Conservation (phyloP, 2,888 invertebrate species). For the Callosobruchus maculatus region DNA sequence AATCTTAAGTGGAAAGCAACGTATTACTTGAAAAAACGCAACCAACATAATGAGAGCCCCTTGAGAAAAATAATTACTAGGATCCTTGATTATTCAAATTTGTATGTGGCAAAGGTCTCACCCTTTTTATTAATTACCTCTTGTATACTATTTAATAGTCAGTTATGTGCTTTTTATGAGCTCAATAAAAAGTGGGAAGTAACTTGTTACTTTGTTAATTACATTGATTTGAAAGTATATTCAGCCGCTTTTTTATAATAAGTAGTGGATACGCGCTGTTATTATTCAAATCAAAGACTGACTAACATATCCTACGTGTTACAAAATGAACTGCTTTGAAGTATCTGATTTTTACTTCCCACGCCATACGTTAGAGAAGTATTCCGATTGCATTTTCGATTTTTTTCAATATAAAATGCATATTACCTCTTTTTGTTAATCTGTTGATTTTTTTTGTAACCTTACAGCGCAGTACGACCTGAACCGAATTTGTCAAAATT, state of each 20-base stretch:
- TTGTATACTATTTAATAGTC: background rate
- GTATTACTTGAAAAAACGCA: slow-evolving; percentile 4
- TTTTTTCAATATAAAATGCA: no score
- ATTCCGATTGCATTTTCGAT: no score
- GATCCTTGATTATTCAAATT: background rate
- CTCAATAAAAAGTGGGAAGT: background rate
- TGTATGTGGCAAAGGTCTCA: background rate
- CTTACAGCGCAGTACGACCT: no score
- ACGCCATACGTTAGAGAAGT: no score
- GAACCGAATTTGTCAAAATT: no score
- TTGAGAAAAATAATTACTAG: background rate
- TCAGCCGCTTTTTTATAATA: background rate
- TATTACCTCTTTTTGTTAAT: no score
- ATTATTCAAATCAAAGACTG: background rate
- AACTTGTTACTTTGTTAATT: background rate
- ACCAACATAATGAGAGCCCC: background rate
- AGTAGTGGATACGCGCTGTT: background rate
- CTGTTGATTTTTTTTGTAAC: no score
- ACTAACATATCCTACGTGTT: no score
- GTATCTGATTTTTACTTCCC: no score
- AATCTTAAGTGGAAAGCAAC: slow-evolving; percentile 2
- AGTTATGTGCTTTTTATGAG: background rate
- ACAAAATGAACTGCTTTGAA: no score
- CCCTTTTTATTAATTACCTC: background rate
- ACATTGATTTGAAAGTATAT: background rate